phyloP scores from a whole-genome alignment of 1,140 invertebrate species.

The Heliconius himera region DNA sequence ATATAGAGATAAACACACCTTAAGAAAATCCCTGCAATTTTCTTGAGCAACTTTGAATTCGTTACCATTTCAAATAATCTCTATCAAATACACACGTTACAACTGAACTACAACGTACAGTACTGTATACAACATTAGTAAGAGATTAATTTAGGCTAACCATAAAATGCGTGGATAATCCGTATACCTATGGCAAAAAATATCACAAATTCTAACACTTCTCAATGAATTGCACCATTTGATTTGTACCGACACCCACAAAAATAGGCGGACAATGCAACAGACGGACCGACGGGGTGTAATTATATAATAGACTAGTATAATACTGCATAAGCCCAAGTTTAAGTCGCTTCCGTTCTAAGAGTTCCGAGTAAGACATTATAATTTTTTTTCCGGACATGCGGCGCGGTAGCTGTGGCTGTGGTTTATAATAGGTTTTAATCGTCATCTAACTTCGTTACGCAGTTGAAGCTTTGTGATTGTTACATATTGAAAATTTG shows the following conservation, averaged over 20 bases:
- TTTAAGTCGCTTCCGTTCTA: slow-evolving; percentile 20
- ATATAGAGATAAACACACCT: too few relatives aligned
- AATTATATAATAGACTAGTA: slow-evolving; percentile 22
- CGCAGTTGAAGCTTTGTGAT: neutral
- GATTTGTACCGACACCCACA: slow-evolving; percentile 36
- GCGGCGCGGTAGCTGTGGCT: neutral
- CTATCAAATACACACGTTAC: neutral
- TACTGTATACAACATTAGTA: neutral
- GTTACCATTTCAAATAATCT: neutral
- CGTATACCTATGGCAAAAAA: neutral
- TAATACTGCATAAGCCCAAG: neutral
- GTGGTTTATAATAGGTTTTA: neutral
- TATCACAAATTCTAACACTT: slow-evolving; percentile 11
- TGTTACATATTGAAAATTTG: too few relatives aligned
- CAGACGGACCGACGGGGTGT: slow-evolving; percentile 26
- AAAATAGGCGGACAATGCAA: slow-evolving; percentile 20
- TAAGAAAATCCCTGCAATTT: too few relatives aligned
- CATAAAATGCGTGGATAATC: neutral
- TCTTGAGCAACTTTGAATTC: neutral
- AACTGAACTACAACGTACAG: neutral
- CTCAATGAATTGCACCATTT: slow-evolving; percentile 14
- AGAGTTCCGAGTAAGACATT: slow-evolving; percentile 25
- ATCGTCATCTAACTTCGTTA: slow-evolving; percentile 5
- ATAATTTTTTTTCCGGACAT: slow-evolving; percentile 11
- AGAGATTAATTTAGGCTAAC: neutral